Conservation (phyloP, 2,113 vertebrate species). For the Telmatochromis sp. region DNA sequence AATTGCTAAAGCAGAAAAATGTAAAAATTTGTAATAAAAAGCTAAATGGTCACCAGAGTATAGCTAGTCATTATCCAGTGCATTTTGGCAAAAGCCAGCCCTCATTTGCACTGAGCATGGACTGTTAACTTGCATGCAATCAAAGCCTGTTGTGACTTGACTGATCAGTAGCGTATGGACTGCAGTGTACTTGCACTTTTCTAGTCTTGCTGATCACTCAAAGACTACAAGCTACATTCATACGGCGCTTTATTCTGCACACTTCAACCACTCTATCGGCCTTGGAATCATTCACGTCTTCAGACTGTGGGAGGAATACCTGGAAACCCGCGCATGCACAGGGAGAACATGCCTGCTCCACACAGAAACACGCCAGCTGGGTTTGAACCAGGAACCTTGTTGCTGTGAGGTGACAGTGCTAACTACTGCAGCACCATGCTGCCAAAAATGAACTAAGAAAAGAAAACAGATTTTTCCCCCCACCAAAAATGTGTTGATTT, state of each 20-base stretch:
- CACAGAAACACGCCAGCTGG: background rate
- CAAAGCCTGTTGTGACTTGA: background rate
- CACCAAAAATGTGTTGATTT: background rate
- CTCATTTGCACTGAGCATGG: background rate
- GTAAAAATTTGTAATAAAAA: background rate
- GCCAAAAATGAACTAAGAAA: background rate
- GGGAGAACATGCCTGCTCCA: background rate
- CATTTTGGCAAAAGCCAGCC: background rate
- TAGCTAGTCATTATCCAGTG: background rate
- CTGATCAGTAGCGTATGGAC: background rate
- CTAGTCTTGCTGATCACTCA: background rate
- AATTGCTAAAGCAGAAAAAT: background rate
- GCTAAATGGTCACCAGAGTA: background rate
- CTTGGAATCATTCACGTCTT: background rate
- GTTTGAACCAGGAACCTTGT: background rate
- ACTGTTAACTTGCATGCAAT: background rate
- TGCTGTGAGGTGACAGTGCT: background rate
- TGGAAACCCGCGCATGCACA: background rate
- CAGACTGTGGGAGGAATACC: background rate
- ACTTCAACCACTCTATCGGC: background rate
- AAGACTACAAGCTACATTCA: background rate
- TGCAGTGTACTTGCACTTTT: background rate
- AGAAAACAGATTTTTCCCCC: accelerated
- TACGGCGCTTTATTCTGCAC: background rate
- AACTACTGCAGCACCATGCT: background rate